Conservation (phyloP, 2,888 invertebrate species). For the Perithous albicinctus region DNA sequence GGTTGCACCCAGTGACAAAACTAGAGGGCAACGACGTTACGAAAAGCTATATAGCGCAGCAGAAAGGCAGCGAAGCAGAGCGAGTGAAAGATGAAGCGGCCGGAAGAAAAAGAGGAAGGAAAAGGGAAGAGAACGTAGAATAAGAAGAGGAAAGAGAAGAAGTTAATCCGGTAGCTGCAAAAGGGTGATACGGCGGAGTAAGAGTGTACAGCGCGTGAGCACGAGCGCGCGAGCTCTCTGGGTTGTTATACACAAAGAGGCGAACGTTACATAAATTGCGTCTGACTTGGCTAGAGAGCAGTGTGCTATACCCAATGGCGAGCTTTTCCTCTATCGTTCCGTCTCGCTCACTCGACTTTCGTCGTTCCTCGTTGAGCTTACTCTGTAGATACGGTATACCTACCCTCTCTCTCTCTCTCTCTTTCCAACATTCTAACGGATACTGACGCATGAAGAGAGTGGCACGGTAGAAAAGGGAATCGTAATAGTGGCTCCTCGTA, state of each 20-base stretch:
- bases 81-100: conserved; percentile 57
- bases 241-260: conserved; percentile 68
- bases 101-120: conserved; percentile 23
- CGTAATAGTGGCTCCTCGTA: conserved; percentile 55
- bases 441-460: conserved; percentile 53
- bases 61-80: conserved; percentile 42
- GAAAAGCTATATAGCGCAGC: conserved; percentile 51
- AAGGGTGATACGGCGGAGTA: conserved; percentile 65
- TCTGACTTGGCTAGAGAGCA: conserved; percentile 66
- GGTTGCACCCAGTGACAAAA: conserved; percentile 55
- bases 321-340: conserved; percentile 55
- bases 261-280: conserved; percentile 72
- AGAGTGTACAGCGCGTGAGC: conserved; percentile 51
- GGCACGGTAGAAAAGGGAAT: conserved; percentile 31
- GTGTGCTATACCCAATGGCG: conserved; percentile 31
- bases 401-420: too few species aligned
- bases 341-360: conserved; percentile 27
- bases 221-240: too few species aligned
- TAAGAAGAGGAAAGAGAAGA: conserved; percentile 61
- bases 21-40: conserved; percentile 50
- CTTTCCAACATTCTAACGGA: conserved; percentile 53
- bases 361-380: background rate
- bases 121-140: conserved; percentile 34
- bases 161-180: conserved; percentile 71
- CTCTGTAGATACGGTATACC: conserved; percentile 12